These are phyloP conservation scores for Syngnathus typhle DNA, from an alignment of 2,113 vertebrate genomes.

Conservation along the genomic window DNA sequence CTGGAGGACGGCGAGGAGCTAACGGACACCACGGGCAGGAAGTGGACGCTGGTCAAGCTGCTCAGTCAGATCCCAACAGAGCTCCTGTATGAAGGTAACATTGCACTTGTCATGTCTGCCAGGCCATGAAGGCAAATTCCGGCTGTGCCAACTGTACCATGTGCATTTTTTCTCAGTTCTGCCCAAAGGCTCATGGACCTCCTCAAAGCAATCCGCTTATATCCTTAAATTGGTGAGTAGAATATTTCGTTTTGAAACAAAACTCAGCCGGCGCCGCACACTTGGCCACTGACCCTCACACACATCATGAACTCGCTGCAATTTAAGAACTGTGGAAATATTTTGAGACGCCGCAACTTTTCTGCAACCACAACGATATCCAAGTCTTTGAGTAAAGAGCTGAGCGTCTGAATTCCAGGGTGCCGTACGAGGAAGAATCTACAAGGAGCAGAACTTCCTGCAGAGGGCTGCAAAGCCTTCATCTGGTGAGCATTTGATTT, in stretches of 20 bases:
- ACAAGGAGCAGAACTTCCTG: conserved; percentile 90
- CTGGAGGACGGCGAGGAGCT: conserved; percentile 61
- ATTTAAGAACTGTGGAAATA: neutral
- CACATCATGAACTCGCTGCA: neutral
- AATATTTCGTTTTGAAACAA: neutral
- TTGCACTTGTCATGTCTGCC: neutral
- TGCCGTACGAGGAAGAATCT: conserved; percentile 82
- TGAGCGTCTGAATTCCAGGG: conserved; percentile 63
- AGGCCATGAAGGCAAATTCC: neutral
- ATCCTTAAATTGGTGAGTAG: conserved; percentile 69
- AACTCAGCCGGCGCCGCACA: neutral
- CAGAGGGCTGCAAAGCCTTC: conserved; percentile 81
- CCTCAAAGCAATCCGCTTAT: conserved; percentile 49
- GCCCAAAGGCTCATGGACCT: conserved; percentile 24
- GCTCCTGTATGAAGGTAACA: conserved; percentile 66
- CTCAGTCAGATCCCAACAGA: conserved; percentile 56
- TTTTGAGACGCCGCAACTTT: neutral
- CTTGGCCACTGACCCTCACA: too few relatives aligned
- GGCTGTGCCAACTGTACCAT: neutral
- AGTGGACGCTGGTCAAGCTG: conserved; percentile 64
- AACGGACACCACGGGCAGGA: conserved; percentile 64
- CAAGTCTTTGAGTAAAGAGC: neutral
- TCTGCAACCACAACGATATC: neutral
- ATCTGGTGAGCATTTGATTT: conserved; percentile 61
- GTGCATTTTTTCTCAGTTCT: neutral